phyloP scores from a whole-genome alignment of 2,888 invertebrate genomes.

The Mesoligia furuncula region DNA sequence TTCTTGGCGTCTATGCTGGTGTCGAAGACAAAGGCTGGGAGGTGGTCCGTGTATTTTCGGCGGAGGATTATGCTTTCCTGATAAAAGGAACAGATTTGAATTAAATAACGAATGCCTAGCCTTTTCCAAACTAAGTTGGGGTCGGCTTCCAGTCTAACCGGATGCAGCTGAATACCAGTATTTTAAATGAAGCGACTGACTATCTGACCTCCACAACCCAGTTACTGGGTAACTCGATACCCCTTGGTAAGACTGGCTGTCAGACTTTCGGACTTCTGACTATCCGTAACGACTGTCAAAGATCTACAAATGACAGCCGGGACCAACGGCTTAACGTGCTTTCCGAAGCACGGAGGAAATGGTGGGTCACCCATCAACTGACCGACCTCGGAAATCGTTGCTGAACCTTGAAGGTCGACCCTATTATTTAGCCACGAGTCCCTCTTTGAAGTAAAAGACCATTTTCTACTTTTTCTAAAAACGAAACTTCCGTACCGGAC shows the following conservation, averaged over 20 bases:
- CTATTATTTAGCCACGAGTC: no score
- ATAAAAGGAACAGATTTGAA: not conserved
- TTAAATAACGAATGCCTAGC: no score
- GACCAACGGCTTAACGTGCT: no score
- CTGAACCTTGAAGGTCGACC: no score
- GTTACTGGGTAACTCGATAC: not conserved
- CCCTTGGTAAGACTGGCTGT: not conserved
- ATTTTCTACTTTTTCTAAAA: no score
- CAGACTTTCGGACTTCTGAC: not conserved
- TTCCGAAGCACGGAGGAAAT: not conserved
- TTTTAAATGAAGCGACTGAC: not conserved
- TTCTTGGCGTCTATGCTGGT: constrained; percentile 94
- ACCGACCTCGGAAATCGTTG: no score
- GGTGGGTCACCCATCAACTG: no score
- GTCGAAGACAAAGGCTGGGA: constrained; percentile 96
- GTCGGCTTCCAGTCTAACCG: not conserved
- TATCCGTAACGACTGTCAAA: not conserved
- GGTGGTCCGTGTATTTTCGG: constrained; percentile 93
- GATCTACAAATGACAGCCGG: no score
- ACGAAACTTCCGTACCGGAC: no score
- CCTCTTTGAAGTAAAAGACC: no score
- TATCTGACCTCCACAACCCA: not conserved
- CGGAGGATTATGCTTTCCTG: constrained; percentile 93
- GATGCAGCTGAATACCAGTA: not conserved
- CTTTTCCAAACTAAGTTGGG: not conserved